Evolutionary conservation across 2,113 vertebrate genomes (phyloP), one percentile per base, ranked within the genome.

Genomic region (Brachypodius melanocephalos): DNA sequence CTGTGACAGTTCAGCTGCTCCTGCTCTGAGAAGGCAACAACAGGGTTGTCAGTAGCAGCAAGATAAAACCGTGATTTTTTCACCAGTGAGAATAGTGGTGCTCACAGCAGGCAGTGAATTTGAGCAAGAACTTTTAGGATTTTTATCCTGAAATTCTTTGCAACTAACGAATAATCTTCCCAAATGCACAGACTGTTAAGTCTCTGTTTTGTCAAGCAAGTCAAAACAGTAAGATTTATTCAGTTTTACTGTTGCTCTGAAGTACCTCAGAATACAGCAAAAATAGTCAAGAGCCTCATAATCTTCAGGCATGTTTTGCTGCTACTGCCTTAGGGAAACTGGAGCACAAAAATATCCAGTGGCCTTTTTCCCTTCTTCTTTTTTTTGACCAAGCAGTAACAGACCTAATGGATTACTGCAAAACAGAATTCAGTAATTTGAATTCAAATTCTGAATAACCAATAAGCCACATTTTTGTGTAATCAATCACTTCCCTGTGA

Each of bases 361-460:
- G 48, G 6, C 11, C 9, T 36, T 62, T 73, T 16, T 17, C 2
- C 0, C 3, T 9, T 32, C 4, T 3, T 6, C 3, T 40, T 8
- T 29, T 49, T 52, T 85, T 76, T 78, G 3, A 26, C 8, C 19
- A 62, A 29, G 10, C 19, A 58, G 6, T 57, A 22, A 4, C 40
- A 66, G 21, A 71, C 7, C 10, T 65, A 32, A 46, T 28, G 16
- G 14, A 57, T 28, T 66, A 19, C 46, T 80, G 32, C 22, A 46
- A 77, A 87, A 43, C 16, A 75, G 24, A 49, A 59, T 42, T 89
- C 26, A 76, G 9, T 43, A 36, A 51, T 83, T 38, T 55, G 8
- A 84, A 45, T 76, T 84, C 10, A 68, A 49, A 59, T 83, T 14
- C 32, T 22, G 24, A 84, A 32, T 26, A n/a, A 72, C 10, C 26